Evolutionary conservation across 2,113 vertebrate genomes (phyloP).

Genomic region (Phalacrocorax brasilianus): DNA sequence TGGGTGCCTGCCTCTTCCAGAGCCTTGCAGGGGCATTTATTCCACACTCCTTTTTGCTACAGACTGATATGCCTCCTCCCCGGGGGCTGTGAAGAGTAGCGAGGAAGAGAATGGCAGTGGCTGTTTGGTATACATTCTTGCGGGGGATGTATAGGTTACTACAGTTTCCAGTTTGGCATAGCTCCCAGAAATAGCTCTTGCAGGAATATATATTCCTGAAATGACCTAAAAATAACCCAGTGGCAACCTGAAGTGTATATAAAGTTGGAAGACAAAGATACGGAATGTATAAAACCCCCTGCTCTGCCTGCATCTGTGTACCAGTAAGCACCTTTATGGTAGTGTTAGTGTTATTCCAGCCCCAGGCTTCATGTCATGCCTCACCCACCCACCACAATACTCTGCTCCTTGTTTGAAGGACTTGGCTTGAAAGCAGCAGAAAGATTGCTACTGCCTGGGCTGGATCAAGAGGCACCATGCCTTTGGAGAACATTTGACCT

Average conservation of each 20-base stretch:
- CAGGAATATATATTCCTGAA: constrained; percentile 23
- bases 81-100: fast-evolving
- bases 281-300: not conserved
- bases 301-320: not conserved
- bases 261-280: not conserved
- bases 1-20: not conserved
- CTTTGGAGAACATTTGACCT: not conserved
- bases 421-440: not conserved
- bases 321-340: not conserved
- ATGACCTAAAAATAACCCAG: constrained; percentile 34
- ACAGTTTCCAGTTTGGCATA: constrained; percentile 1
- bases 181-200: constrained; percentile 34
- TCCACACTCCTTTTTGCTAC: not conserved
- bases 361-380: not conserved
- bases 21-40: not conserved
- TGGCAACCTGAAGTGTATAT: not conserved
- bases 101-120: not conserved
- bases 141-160: not conserved
- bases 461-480: not conserved
- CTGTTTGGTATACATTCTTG: not conserved
- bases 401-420: not conserved
- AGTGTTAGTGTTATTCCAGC: not conserved
- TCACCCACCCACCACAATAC: not conserved
- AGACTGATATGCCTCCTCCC: not conserved
- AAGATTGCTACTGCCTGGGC: not conserved